Evolutionary conservation across 2,888 invertebrate genomes (phyloP).

Genomic region (Heliconius charithonia): DNA sequence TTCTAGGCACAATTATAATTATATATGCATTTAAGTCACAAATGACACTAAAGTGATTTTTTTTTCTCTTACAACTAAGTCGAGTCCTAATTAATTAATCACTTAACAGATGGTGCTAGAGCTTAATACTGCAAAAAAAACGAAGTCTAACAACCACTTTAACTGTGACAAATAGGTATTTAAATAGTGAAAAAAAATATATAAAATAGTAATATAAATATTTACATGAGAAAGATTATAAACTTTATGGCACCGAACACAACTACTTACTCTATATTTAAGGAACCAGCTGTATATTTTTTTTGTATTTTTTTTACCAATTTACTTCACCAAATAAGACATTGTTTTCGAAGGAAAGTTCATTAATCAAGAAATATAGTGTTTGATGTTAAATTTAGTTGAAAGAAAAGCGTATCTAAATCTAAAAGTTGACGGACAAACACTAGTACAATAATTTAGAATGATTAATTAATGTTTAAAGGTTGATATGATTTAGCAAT

Average conservation of each 20-base stretch:
- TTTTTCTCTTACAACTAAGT: constrained; percentile 44
- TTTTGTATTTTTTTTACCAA: constrained; percentile 9
- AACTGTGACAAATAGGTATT: constrained; percentile 22
- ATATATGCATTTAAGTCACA: constrained; percentile 28
- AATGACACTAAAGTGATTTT: constrained; percentile 32
- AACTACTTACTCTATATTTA: constrained; percentile 29
- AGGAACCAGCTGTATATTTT: constrained; percentile 22
- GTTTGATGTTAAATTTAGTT: constrained; percentile 45
- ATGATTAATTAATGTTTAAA: constrained; percentile 51
- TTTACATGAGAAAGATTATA: constrained; percentile 38
- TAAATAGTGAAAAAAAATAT: constrained; percentile 26
- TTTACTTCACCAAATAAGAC: constrained; percentile 58
- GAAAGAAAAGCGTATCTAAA: constrained; percentile 50
- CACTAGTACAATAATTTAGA: constrained; percentile 50
- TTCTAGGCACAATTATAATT: constrained; percentile 27
- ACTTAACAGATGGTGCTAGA: constrained; percentile 39
- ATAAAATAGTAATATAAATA: constrained; percentile 34
- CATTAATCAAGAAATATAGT: constrained; percentile 45
- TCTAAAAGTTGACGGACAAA: constrained; percentile 49
- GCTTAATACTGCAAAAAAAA: constrained; percentile 43
- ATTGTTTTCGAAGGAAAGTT: constrained; percentile 54
- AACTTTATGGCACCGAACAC: constrained; percentile 46
- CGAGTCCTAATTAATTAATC: constrained; percentile 37
- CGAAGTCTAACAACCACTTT: constrained; percentile 24
- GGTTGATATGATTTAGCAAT: constrained; percentile 56